These are phyloP conservation scores for Amphilophus citrinellus DNA, from an alignment of 2,113 vertebrate genomes.

Conservation along the genomic window DNA sequence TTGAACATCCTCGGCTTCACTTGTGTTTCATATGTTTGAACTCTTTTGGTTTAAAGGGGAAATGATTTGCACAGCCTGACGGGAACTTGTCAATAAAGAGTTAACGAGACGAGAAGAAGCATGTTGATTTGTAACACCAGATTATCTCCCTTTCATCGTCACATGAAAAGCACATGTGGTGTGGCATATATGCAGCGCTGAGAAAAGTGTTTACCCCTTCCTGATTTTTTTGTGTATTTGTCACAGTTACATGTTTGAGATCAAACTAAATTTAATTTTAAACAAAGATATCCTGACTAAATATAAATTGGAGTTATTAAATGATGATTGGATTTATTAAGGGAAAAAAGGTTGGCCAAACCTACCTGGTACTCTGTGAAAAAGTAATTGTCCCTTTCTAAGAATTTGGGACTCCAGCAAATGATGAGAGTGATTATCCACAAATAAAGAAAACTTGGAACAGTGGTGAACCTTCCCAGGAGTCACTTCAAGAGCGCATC, in stretches of 20 bases:
- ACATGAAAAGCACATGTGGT: not conserved
- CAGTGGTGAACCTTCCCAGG: no score
- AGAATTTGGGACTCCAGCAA: no score
- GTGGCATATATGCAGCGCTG: not conserved
- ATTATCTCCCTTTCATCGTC: not conserved
- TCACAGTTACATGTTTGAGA: no score
- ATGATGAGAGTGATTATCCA: no score
- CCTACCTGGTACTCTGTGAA: no score
- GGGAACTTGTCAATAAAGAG: not conserved
- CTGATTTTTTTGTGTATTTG: not conserved
- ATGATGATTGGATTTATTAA: not conserved
- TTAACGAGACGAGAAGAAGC: not conserved
- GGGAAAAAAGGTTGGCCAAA: not conserved
- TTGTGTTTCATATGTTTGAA: not conserved
- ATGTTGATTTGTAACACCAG: not conserved
- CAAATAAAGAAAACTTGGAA: no score
- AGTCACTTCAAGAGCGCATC: not conserved
- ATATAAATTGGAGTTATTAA: not conserved
- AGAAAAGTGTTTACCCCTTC: not conserved
- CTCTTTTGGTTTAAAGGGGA: not conserved
- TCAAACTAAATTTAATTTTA: not conserved
- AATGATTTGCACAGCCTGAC: not conserved
- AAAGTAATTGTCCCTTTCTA: no score
- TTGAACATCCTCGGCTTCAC: not conserved
- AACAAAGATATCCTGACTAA: rapidly evolving